Base-by-base conservation (phyloP, 64 coral and sea anemone species). In the Montipora foliosa region DNA sequence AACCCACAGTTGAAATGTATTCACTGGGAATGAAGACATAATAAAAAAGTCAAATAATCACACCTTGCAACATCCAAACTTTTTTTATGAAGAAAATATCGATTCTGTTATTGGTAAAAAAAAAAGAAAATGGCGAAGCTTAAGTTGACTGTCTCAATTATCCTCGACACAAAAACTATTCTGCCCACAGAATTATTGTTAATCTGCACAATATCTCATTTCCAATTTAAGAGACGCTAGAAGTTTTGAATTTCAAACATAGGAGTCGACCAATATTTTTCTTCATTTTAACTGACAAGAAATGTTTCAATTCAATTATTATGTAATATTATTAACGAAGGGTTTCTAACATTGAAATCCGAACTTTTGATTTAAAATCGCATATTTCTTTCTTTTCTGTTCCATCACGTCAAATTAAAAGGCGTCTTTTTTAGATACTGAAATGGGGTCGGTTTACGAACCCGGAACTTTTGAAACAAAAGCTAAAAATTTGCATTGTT, bases 401-500 rank as follows among this genome's bases (percentile, higher is more conserved):
- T 19, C 44, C 53, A 67, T 8, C 17, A 10, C 6, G 6, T 21
- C 14, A 19, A 16, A 4, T 78, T 24, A n/a, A 47, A 72, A 16
- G 5, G 44, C 17, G 11, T 50, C 1, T 68, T 71, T 86, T 72
- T 71, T 72, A 47, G 81, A 37, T 86, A 71, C 48, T 86, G 64
- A 71, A 49, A 12, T 17, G 46, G 46, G 19, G 46, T 86, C 70
- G 67, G 70, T 84, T 78, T n/a, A 45, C 46, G 66, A 86, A n/a
- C 82, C 64, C 66, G 66, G 82, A 86, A 70, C 82, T 71, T 86
- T 83, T 50, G 6, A 71, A 72, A 86, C 82, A 86, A 86, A 86
- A 72, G 82, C 82, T 51, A 72, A 86, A 37, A 72, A 86, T 86
- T 86, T 86, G 66, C 66, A 72, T 86, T 86, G 82, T 72, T 84